phyloP scores from a whole-genome alignment of 2,888 invertebrate genomes.

The Drosophila borborema region DNA sequence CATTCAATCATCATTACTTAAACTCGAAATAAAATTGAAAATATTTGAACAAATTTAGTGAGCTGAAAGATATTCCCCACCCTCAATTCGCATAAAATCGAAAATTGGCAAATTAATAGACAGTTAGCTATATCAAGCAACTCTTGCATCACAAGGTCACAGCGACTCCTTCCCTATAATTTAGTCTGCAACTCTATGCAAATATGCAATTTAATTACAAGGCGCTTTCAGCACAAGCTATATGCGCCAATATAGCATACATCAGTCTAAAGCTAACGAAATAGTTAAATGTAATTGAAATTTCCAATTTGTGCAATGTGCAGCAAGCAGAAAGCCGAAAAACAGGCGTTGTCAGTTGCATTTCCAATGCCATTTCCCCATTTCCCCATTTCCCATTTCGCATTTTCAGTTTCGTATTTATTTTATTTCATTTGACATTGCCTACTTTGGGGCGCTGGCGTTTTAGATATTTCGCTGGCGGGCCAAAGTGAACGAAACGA shows the following conservation, averaged over 20 bases:
- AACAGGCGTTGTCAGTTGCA: conserved; percentile 12
- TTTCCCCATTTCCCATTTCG: conserved; percentile 11
- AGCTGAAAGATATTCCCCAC: too few relatives aligned
- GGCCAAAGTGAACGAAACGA: conserved; percentile 9
- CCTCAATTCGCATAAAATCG: too few relatives aligned
- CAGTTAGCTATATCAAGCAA: too few relatives aligned
- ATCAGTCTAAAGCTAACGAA: background rate
- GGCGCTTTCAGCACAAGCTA: too few relatives aligned
- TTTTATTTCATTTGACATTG: conserved; percentile 15
- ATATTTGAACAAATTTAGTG: too few relatives aligned
- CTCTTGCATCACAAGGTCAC: too few relatives aligned
- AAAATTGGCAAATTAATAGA: too few relatives aligned
- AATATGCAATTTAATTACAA: background rate
- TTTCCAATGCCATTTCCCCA: conserved; percentile 13
- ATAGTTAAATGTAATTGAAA: conserved; percentile 9
- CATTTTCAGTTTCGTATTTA: conserved; percentile 8
- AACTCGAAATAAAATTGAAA: too few relatives aligned
- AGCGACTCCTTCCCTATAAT: too few relatives aligned
- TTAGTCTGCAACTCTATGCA: too few relatives aligned
- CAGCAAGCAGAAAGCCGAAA: conserved; percentile 10
- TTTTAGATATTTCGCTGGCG: conserved; percentile 10
- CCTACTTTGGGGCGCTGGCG: conserved; percentile 1
- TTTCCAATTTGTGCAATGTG: conserved; percentile 7
- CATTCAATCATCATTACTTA: too few relatives aligned
- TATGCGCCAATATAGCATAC: background rate